These are phyloP conservation scores for Bujurquina vittata DNA, from an alignment of 2,113 vertebrate genomes.

Conservation along the genomic window DNA sequence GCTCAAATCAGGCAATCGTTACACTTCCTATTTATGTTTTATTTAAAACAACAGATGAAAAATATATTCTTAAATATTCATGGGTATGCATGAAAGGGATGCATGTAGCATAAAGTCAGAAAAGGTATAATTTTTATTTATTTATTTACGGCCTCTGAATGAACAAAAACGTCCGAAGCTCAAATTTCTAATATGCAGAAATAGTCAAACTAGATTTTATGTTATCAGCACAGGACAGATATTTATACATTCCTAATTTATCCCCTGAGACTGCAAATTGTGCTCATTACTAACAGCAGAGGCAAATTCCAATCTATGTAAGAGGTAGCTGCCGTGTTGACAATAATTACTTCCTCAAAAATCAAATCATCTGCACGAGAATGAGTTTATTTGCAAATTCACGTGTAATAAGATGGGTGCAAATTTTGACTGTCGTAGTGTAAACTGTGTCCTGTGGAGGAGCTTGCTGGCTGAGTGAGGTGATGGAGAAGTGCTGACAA, in stretches of 20 bases:
- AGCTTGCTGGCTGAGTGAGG: neutral
- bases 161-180: neutral
- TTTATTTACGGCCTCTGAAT: neutral
- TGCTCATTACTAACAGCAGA: constrained; percentile 1
- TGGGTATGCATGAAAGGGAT: too few species aligned
- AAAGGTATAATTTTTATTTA: too few species aligned
- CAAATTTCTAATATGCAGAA: neutral
- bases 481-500: neutral
- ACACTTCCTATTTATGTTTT: neutral
- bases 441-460: neutral
- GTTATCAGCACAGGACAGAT: neutral
- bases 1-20: neutral
- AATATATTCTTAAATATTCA: neutral
- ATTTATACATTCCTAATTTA: neutral
- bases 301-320: constrained; percentile 23
- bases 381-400: constrained; percentile 3
- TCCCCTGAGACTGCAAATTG: neutral
- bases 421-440: neutral
- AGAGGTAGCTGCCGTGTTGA: constrained; percentile 28
- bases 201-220: neutral
- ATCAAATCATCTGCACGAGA: constrained; percentile 18
- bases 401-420: neutral
- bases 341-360: constrained; percentile 41
- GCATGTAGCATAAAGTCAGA: too few species aligned
- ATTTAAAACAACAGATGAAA: too few species aligned